Evolutionary conservation across 1,140 invertebrate species (phyloP), one percentile per base, ranked within the genome.

Genomic region (Trichoplusia ni): DNA sequence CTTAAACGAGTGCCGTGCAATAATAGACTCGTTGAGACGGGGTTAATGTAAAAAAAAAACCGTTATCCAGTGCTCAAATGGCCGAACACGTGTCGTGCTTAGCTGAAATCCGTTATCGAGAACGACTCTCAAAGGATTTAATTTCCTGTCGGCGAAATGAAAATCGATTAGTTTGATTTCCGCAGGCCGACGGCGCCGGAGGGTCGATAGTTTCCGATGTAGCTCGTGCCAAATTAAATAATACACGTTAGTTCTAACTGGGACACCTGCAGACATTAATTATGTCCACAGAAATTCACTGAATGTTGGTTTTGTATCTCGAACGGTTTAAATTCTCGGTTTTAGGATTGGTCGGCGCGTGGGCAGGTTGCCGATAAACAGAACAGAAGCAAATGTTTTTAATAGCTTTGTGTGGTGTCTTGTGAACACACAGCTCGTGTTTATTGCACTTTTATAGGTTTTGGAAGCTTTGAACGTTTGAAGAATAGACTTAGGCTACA

Each of bases 121-220:
- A 77, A 79, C 79, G 82, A 77, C 68, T 84, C 81, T 84, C 82
- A 87, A 89, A 90, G 83, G 85, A 88, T 88, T 90, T 89, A 88
- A 90, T 88, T 90, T 90, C 85, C 87, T 83, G 83, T 78, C 79
- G 76, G 67, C 79, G 79, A 85, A 90, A 90, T 88, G 87, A 88
- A 85, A 88, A 90, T 90, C 87, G 87, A 90, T 90, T 90, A 90
- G 87, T 88, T 90, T 78, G 83, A 90, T 88, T 86, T 90, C 87
- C 85, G 84, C 77, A 66, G 81, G 71, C 77, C 77, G 72, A 64
- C 73, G 77, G 76, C 76, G 72, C 71, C 63, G 63, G 77, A 73
- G 74, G 75, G 70, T 77, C 77, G 82, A 85, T 87, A 89, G 86
- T 84, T 89, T 86, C 84, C 83, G 81, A 81, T 79, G 71, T 61